Conservation (phyloP, 2,113 vertebrate genomes). For the Australoheros scitulus region DNA sequence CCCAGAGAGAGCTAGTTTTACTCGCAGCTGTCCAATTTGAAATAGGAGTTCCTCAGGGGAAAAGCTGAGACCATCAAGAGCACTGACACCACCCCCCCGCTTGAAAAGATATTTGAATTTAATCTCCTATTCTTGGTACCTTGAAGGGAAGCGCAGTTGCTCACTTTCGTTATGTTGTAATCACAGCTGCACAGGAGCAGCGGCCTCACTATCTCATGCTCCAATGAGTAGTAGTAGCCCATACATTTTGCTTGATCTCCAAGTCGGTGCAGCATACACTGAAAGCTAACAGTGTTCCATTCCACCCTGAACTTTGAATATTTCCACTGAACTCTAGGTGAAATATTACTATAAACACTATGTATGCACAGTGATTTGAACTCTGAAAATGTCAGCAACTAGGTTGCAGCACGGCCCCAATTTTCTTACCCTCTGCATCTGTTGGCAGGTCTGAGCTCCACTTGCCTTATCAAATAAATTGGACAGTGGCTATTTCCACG, state of each 20-base stretch:
- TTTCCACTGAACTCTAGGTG: slow-evolving; percentile 18
- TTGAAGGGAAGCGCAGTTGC: slow-evolving; percentile 41
- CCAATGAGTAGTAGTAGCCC: not conserved
- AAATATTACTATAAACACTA: slow-evolving; percentile 52
- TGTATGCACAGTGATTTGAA: slow-evolving; percentile 47
- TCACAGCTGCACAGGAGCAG: slow-evolving; percentile 19
- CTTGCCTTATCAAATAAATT: slow-evolving; percentile 82
- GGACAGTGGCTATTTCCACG: slow-evolving; percentile 74
- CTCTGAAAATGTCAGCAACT: slow-evolving; percentile 63
- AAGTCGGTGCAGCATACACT: not conserved
- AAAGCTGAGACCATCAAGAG: slow-evolving; percentile 54
- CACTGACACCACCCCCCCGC: slow-evolving; percentile 34
- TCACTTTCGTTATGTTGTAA: slow-evolving; percentile 34
- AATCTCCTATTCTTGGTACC: slow-evolving; percentile 38
- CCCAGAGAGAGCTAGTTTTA: slow-evolving; percentile 65
- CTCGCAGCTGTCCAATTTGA: slow-evolving; percentile 64
- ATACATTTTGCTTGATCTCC: slow-evolving; percentile 16
- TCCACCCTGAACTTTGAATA: slow-evolving; percentile 36
- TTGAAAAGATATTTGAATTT: slow-evolving; percentile 56
- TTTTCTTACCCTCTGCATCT: slow-evolving; percentile 58
- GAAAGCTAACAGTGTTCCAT: slow-evolving; percentile 16
- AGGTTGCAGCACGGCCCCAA: slow-evolving; percentile 39
- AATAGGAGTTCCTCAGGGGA: slow-evolving; percentile 62
- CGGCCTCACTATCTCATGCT: slow-evolving; percentile 30
- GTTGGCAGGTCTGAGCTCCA: slow-evolving; percentile 73